Evolutionary conservation across 2,113 vertebrate genomes (phyloP).

Genomic region (Gila orcuttii): DNA sequence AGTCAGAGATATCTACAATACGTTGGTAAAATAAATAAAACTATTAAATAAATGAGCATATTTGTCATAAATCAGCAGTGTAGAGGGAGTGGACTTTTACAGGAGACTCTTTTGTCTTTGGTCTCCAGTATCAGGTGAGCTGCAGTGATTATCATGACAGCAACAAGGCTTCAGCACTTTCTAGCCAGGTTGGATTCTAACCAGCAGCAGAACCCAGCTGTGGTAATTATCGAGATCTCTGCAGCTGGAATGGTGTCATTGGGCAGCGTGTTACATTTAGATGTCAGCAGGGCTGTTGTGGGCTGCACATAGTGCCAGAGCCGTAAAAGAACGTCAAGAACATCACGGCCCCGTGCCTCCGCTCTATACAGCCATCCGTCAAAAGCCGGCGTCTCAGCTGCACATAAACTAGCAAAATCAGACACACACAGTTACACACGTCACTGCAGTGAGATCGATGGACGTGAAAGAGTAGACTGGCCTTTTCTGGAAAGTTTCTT

Average conservation of each 20-base stretch:
- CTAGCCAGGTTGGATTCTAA: conserved; percentile 20
- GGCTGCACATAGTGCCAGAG: conserved; percentile 7
- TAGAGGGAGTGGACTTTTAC: not conserved
- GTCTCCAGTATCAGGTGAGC: not conserved
- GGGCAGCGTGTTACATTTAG: conserved; percentile 4
- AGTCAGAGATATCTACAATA: not conserved
- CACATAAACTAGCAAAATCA: conserved; percentile 55
- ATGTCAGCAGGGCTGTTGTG: conserved; percentile 15
- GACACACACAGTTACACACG: conserved; percentile 47
- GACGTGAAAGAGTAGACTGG: conserved; percentile 58
- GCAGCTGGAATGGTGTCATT: conserved; percentile 6
- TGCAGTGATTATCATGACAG: conserved; percentile 41
- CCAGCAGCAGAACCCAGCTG: not conserved
- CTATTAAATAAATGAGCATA: not conserved
- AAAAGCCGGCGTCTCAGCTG: conserved; percentile 59
- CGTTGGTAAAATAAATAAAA: not conserved
- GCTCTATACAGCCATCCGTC: conserved; percentile 18
- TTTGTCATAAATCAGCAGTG: not conserved
- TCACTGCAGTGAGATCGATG: conserved; percentile 82
- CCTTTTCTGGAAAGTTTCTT: conserved; percentile 78
- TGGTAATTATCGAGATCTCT: conserved; percentile 35
- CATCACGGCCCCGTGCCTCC: conserved; percentile 37
- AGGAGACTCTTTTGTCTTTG: not conserved
- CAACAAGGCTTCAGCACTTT: not conserved
- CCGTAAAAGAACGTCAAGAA: conserved; percentile 18